Percentiles rank a stretch among this genome's conserved stretches.
Evolutionary conservation across 2,113 vertebrate genomes (phyloP).

Genomic region (Haemorhous mexicanus): DNA sequence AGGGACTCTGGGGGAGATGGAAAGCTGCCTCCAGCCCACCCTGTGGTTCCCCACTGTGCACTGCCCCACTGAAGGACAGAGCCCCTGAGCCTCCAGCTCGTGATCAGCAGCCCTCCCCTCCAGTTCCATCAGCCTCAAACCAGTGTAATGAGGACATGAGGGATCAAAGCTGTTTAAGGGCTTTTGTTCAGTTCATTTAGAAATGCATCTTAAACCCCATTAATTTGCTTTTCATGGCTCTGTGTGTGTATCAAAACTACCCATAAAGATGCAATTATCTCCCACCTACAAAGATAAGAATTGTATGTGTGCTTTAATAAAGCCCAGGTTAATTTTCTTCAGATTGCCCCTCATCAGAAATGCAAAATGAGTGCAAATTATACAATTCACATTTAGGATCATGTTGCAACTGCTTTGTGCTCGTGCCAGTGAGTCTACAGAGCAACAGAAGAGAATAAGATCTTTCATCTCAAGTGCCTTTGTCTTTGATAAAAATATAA

Average conservation of each 20-base stretch:
- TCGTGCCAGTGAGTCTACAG: neutral
- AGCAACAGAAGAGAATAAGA: neutral
- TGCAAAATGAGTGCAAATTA: slow-evolving; percentile 19
- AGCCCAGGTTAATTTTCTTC: slow-evolving; percentile 5
- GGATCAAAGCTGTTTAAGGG: slow-evolving; percentile 39
- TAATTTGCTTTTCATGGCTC: neutral
- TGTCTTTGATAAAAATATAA: slow-evolving; percentile 27
- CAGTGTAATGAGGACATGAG: slow-evolving; percentile 14
- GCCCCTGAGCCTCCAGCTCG: neutral
- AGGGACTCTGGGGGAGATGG: too few species aligned
- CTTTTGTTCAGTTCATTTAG: slow-evolving; percentile 7
- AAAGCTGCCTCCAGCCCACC: neutral
- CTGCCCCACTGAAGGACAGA: rapidly evolving
- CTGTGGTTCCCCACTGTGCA: neutral
- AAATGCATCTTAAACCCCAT: neutral
- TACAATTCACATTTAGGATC: neutral
- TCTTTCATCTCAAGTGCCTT: slow-evolving; percentile 20
- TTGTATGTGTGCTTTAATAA: neutral
- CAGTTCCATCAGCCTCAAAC: neutral
- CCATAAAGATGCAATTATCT: neutral
- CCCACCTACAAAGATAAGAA: neutral
- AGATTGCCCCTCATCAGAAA: slow-evolving; percentile 1
- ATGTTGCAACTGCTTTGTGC: neutral
- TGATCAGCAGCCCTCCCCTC: neutral
- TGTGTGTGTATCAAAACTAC: neutral